Evolutionary conservation across 1,140 invertebrate species (phyloP).

Genomic region (Nymphalis io): DNA sequence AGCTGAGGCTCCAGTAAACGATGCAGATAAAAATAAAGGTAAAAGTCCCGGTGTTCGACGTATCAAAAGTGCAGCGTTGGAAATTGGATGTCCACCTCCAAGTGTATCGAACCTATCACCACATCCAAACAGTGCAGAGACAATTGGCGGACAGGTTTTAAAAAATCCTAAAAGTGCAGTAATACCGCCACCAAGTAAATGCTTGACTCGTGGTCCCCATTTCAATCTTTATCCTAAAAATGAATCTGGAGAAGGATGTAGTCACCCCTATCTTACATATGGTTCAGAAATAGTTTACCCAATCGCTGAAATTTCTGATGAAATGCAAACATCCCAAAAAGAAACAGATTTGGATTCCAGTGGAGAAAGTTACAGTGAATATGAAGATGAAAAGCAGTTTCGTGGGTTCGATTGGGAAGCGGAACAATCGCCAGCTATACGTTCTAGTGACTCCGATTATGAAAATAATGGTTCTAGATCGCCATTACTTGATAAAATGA

Average conservation of each 20-base stretch:
- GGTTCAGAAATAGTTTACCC: slow-evolving; percentile 91
- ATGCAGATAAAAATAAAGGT: slow-evolving; percentile 67
- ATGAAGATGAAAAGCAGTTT: slow-evolving; percentile 81
- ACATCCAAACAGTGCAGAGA: slow-evolving; percentile 86
- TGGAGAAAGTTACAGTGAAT: slow-evolving; percentile 79
- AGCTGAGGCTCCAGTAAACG: slow-evolving; percentile 60
- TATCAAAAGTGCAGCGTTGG: slow-evolving; percentile 85
- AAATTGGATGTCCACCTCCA: slow-evolving; percentile 84
- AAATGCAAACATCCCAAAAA: slow-evolving; percentile 87
- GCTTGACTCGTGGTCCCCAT: slow-evolving; percentile 84
- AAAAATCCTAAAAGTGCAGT: slow-evolving; percentile 83
- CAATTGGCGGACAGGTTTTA: slow-evolving; percentile 83
- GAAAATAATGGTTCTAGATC: slow-evolving; percentile 83
- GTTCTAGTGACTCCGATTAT: slow-evolving; percentile 81
- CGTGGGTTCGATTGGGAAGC: slow-evolving; percentile 79
- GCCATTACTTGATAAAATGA: slow-evolving; percentile 77
- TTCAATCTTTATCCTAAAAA: slow-evolving; percentile 83
- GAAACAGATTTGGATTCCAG: slow-evolving; percentile 83
- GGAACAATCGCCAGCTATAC: slow-evolving; percentile 70
- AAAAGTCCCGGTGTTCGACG: slow-evolving; percentile 81
- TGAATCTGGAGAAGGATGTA: slow-evolving; percentile 73
- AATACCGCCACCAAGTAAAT: slow-evolving; percentile 84
- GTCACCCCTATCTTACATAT: slow-evolving; percentile 85
- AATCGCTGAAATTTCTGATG: slow-evolving; percentile 91
- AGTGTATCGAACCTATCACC: slow-evolving; percentile 83